phyloP scores from a whole-genome alignment of 2,888 invertebrate genomes.

The Spisula subtruncata region DNA sequence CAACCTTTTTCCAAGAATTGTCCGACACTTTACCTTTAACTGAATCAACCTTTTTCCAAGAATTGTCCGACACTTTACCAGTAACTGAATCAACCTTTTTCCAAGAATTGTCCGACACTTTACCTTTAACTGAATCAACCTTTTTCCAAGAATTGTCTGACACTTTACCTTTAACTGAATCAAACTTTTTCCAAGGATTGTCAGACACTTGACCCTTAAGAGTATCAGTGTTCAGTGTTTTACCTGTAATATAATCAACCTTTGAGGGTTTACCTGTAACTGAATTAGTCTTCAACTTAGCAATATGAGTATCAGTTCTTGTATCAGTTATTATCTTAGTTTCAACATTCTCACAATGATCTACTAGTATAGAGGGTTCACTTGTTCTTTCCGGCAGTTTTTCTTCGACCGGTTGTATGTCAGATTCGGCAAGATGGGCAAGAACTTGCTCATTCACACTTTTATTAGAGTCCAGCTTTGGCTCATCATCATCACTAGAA shows the following conservation, averaged over 20 bases:
- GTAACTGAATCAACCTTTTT: background rate
- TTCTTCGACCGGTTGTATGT: background rate
- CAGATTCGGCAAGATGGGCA: background rate
- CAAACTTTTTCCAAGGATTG: no score
- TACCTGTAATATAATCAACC: no score
- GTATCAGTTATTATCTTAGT: background rate
- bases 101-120: no score
- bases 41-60: background rate
- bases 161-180: no score
- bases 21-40: no score
- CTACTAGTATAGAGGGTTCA: background rate
- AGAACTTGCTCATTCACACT: background rate
- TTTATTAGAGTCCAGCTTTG: background rate
- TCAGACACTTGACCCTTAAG: no score
- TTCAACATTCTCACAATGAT: background rate
- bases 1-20: no score
- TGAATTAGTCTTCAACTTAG: background rate
- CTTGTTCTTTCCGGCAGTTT: background rate
- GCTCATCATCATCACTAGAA: background rate
- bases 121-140: background rate
- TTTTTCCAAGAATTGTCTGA: no score
- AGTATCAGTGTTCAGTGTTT: no score
- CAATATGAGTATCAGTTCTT: background rate
- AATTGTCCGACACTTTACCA: no score
- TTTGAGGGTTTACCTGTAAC: no score